These are phyloP conservation scores for Mizuhopecten yessoensis DNA, from an alignment of 1,140 invertebrate species.

Conservation along the genomic window DNA sequence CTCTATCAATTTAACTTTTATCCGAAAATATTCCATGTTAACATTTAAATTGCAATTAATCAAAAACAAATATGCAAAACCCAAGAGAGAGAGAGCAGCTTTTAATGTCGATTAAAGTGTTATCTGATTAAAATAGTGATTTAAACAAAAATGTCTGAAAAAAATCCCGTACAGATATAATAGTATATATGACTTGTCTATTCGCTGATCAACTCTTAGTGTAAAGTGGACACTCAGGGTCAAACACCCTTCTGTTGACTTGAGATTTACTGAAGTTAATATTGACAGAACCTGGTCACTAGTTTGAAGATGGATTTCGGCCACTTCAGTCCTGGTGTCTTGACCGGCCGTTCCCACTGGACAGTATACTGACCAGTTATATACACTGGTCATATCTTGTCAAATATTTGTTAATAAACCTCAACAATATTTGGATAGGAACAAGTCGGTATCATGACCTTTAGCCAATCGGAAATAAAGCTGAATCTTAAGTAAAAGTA, in stretches of 20 bases:
- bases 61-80: too few relatives aligned
- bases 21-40: too few relatives aligned
- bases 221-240: background rate
- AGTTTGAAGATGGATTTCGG: background rate
- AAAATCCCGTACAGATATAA: too few relatives aligned
- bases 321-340: background rate
- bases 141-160: too few relatives aligned
- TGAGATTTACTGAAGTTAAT: background rate
- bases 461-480: background rate
- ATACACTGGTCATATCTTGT: background rate
- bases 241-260: background rate
- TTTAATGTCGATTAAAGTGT: too few relatives aligned
- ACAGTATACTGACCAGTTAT: background rate
- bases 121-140: too few relatives aligned
- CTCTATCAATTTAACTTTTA: too few relatives aligned
- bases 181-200: background rate
- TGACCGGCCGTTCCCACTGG: background rate
- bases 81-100: too few relatives aligned
- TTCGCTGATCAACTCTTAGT: background rate
- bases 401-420: conserved; percentile 6
- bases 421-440: background rate
- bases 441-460: background rate
- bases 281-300: background rate
- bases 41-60: too few relatives aligned
- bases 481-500: too few relatives aligned